Evolutionary conservation across 1,140 invertebrate species (phyloP).

Genomic region (Drosophila simulans): DNA sequence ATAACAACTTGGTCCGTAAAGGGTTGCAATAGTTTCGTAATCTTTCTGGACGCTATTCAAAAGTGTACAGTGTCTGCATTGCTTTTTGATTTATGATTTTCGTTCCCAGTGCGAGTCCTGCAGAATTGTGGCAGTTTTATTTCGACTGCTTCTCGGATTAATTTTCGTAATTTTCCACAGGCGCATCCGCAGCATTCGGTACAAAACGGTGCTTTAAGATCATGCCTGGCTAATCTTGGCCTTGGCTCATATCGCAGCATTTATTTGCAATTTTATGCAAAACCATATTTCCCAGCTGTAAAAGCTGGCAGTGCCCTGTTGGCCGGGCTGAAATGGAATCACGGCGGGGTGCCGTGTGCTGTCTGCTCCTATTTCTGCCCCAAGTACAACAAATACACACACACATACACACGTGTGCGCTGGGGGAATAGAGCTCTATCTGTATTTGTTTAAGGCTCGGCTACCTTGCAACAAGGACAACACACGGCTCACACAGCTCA

Average conservation of each 20-base stretch:
- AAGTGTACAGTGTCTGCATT: too few species aligned
- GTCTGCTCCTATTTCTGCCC: constrained; percentile 61
- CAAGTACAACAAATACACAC: constrained; percentile 16
- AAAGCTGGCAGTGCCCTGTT: constrained; percentile 26
- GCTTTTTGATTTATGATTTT: not conserved
- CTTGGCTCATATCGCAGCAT: constrained; percentile 55
- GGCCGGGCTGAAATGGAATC: constrained; percentile 69
- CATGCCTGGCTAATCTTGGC: constrained; percentile 62
- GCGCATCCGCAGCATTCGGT: constrained; percentile 21
- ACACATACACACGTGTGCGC: not conserved
- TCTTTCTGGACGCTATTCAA: too few species aligned
- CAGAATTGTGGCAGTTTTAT: constrained; percentile 56
- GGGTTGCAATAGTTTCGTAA: too few species aligned
- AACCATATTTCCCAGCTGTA: constrained; percentile 73
- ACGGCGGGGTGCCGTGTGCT: constrained; percentile 58
- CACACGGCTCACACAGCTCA: constrained; percentile 39
- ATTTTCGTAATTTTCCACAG: constrained; percentile 51
- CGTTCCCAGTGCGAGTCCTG: not conserved
- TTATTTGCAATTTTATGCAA: constrained; percentile 73
- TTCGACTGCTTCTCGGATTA: constrained; percentile 30
- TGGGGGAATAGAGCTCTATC: constrained; percentile 28
- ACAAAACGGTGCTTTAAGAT: constrained; percentile 62
- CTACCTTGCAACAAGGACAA: constrained; percentile 62
- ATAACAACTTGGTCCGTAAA: too few species aligned
- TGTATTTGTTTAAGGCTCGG: constrained; percentile 73